Evolutionary conservation across 2,888 invertebrate species (phyloP).

Genomic region (Branchipolynoe longqiensis): DNA sequence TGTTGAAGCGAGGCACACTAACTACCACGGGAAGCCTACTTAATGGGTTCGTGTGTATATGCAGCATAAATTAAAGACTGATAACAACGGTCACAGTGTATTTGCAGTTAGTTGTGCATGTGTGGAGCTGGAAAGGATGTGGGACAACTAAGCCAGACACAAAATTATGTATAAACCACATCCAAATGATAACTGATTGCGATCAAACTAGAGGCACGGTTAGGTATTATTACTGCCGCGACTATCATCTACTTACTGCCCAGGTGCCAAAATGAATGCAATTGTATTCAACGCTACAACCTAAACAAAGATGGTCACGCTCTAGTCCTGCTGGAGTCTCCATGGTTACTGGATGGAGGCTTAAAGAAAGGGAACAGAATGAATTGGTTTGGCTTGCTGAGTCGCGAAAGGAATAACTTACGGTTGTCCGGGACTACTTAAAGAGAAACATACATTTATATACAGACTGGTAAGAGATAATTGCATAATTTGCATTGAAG

Average conservation of each 20-base stretch:
- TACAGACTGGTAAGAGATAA: conserved; percentile 23
- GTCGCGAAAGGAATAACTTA: conserved; percentile 44
- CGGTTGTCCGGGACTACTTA: conserved; percentile 51
- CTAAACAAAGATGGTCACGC: conserved; percentile 19
- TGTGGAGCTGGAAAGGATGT: too few species aligned
- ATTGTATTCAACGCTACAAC: conserved; percentile 32
- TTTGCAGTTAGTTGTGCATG: too few species aligned
- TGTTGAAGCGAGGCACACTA: too few species aligned
- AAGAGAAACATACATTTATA: conserved; percentile 44
- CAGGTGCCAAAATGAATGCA: conserved; percentile 35
- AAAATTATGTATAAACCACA: background rate
- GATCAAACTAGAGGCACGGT: conserved; percentile 43
- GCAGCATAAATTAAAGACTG: too few species aligned
- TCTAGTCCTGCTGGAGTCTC: background rate
- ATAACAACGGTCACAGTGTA: too few species aligned
- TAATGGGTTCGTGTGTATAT: too few species aligned
- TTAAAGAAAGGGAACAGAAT: conserved; percentile 43
- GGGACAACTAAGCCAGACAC: background rate
- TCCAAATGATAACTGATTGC: conserved; percentile 37
- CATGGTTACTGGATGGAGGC: background rate
- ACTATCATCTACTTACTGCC: conserved; percentile 47
- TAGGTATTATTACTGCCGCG: conserved; percentile 14
- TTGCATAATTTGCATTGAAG: too few species aligned
- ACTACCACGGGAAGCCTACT: too few species aligned
- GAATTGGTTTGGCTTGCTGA: conserved; percentile 51